Base-by-base conservation (phyloP, 2,797 vertebrate species). In the Takifugu rubripes region DNA sequence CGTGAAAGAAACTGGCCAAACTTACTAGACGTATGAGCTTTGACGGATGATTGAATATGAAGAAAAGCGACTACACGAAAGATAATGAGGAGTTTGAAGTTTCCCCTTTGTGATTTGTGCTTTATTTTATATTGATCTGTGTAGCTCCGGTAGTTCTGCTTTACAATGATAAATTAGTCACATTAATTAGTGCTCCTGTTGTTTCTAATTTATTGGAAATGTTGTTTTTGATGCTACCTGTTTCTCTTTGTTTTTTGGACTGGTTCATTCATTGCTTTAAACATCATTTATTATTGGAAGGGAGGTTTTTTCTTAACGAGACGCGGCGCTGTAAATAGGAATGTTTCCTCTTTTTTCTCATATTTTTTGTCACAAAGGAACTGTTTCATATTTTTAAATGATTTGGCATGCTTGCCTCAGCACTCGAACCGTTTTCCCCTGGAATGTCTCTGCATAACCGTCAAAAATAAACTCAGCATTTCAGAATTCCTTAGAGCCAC, bases 391-490 rank as follows among this genome's bases (percentile, higher is more conserved):
- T 51, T 55, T 68, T 57, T 70, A 49, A 40, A 54, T 70, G 52
- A 72, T 78, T 81, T 69, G 60, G 61, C 64, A 56, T 56, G 52
- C 59, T 66, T 59, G 61, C 74, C 67, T 68, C 66, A 64, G 66
- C 70, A 78, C 59, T 79, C 68, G 66, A 69, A 40, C 8, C 14
- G 68, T 75, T 67, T 72, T 84, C 74, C 68, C 67, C 68, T 78
- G 81, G 68, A 68, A 77, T 82, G 70, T 66, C 66, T 68, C 57
- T 61, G 66, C 77, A 74, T 77, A 74, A 68, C 76, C 75, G 47
- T 71, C 75, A 78, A 52, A 81, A 91, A 90, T 89, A 90, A 89
- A 92, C 58, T 68, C 72, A 80, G 79, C 71, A 66, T 76, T 77
- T 87, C 74, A 73, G 56, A 14, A 53, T 77, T 72, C 78, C 66